phyloP scores from a whole-genome alignment of 2,888 invertebrate genomes.

The Marasmarcha lunaedactyla region DNA sequence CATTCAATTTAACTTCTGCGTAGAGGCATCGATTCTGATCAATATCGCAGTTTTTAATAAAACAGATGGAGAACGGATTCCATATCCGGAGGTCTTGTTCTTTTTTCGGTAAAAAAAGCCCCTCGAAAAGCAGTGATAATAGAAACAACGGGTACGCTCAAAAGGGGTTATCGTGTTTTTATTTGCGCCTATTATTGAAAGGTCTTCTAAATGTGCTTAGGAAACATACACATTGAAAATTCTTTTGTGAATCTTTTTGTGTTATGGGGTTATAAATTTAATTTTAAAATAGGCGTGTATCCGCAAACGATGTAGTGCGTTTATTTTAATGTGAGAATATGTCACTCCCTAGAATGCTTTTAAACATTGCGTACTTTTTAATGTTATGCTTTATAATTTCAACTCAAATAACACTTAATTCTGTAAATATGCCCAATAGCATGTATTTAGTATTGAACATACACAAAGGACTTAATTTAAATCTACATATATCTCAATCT shows the following conservation, averaged over 20 bases:
- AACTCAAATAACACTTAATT: too few relatives aligned
- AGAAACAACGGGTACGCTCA: constrained; percentile 54
- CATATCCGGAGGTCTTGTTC: constrained; percentile 51
- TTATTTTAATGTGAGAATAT: too few relatives aligned
- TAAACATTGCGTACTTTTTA: too few relatives aligned
- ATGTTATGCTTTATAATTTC: too few relatives aligned
- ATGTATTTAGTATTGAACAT: neutral
- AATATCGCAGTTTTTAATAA: constrained; percentile 28
- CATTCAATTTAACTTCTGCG: constrained; percentile 44
- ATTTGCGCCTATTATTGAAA: constrained; percentile 39
- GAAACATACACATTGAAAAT: neutral
- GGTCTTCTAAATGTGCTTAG: constrained; percentile 25
- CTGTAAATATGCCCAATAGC: too few relatives aligned
- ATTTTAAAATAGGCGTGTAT: neutral
- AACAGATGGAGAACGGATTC: constrained; percentile 21
- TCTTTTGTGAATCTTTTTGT: neutral
- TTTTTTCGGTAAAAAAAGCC: constrained; percentile 47
- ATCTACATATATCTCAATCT: neutral
- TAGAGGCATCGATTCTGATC: constrained; percentile 38
- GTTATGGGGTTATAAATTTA: neutral
- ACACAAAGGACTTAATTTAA: neutral
- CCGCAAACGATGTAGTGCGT: neutral
- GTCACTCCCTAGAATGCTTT: too few relatives aligned
- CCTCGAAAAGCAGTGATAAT: constrained; percentile 59
- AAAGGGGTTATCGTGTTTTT: constrained; percentile 61